phyloP scores from a whole-genome alignment of 2,797 vertebrate species.

The Enteromius viviparus region DNA sequence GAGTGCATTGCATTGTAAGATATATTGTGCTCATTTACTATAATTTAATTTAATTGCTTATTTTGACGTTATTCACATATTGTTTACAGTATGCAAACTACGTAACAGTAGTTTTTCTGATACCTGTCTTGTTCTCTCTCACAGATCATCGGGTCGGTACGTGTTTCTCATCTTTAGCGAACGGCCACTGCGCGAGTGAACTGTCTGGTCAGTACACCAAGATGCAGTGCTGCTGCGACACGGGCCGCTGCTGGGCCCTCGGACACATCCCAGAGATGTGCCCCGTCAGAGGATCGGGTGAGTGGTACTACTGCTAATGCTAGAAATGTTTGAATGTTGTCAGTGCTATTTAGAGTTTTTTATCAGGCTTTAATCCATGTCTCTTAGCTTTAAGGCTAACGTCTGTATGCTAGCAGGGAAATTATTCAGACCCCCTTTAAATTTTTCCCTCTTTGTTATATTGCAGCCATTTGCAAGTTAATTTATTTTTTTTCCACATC shows the following conservation, averaged over 20 bases:
- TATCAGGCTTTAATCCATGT: not conserved
- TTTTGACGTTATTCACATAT: not conserved
- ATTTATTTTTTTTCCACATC: too few relatives aligned
- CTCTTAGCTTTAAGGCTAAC: not conserved
- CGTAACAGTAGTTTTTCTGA: not conserved
- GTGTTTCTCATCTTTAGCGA: conserved; percentile 90
- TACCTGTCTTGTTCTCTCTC: not conserved
- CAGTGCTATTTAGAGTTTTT: too few relatives aligned
- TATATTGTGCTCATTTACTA: too few relatives aligned
- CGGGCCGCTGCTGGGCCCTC: conserved; percentile 92
- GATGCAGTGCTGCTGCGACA: conserved; percentile 95
- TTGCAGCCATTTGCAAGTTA: too few relatives aligned
- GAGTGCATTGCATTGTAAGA: not conserved
- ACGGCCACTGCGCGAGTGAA: conserved; percentile 90
- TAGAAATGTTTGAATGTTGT: not conserved
- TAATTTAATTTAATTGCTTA: too few relatives aligned
- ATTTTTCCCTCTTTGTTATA: too few relatives aligned
- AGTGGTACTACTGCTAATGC: conserved; percentile 57
- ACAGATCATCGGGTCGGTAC: conserved; percentile 92
- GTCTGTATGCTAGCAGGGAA: not conserved
- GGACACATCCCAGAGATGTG: conserved; percentile 93
- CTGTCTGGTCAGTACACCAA: conserved; percentile 88
- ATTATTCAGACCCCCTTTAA: too few relatives aligned
- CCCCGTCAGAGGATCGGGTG: conserved; percentile 91
- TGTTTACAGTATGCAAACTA: not conserved